Percentiles rank a stretch among this genome's conserved stretches.
Conservation (phyloP, 2,888 invertebrate species). For the Tridacna crocea region DNA sequence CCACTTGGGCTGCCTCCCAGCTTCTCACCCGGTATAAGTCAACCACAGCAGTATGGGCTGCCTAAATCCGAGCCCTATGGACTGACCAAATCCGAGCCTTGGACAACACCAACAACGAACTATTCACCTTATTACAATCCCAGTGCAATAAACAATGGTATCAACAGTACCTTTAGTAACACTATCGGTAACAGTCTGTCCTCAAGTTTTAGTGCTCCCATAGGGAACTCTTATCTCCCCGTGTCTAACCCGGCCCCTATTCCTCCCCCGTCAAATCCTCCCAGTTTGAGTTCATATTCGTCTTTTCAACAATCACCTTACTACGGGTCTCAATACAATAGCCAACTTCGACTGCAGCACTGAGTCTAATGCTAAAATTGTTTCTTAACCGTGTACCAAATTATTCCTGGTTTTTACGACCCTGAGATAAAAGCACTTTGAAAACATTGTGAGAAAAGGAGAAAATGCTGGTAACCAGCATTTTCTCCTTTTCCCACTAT, state of each 20-base stretch:
- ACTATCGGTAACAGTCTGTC: conserved; percentile 54
- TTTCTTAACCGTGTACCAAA: no score
- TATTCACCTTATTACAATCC: conserved; percentile 67
- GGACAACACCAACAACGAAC: conserved; percentile 59
- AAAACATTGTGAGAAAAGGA: no score
- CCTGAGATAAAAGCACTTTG: no score
- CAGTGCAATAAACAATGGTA: conserved; percentile 57
- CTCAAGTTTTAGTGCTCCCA: conserved; percentile 47
- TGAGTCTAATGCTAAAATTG: background rate
- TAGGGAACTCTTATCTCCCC: conserved; percentile 64
- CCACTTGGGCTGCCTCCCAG: conserved; percentile 67
- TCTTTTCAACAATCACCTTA: conserved; percentile 67
- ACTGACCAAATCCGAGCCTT: conserved; percentile 65
- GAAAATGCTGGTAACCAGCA: no score
- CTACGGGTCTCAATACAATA: conserved; percentile 65
- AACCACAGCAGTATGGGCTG: conserved; percentile 72
- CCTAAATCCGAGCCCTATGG: conserved; percentile 36
- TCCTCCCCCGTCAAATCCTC: conserved; percentile 52
- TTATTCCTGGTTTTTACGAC: no score
- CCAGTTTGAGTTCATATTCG: conserved; percentile 61
- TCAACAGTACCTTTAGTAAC: conserved; percentile 47
- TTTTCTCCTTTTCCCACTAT: no score
- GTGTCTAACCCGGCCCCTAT: conserved; percentile 61
- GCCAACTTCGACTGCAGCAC: conserved; percentile 53
- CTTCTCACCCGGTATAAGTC: conserved; percentile 70